Evolutionary conservation across 2,888 invertebrate species (phyloP).

Genomic region (Pseudococcus viburni): DNA sequence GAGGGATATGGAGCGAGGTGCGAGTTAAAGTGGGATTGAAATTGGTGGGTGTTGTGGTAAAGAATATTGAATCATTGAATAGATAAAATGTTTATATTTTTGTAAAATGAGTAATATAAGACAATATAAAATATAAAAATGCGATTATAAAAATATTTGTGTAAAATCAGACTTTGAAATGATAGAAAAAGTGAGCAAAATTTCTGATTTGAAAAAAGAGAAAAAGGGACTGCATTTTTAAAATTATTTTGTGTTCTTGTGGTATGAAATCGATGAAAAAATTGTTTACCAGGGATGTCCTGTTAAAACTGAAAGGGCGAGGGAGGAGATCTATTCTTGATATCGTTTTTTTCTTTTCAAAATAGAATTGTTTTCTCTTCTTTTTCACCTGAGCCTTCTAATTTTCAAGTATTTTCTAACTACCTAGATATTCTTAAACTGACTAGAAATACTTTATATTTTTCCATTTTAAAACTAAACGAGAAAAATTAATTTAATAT

Average conservation of each 20-base stretch:
- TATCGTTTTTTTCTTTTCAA: no score
- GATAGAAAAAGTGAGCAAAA: no score
- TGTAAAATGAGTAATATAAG: not conserved
- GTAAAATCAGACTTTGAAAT: not conserved
- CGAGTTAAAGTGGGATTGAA: not conserved
- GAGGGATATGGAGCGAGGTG: not conserved
- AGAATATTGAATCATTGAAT: not conserved
- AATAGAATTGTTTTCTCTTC: not conserved
- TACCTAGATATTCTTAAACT: not conserved
- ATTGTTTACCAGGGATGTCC: no score
- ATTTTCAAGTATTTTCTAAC: not conserved
- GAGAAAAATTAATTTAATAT: no score
- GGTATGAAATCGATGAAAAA: no score
- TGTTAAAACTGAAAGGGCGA: no score
- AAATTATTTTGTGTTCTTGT: no score
- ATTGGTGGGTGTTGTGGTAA: not conserved
- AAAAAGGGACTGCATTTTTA: no score
- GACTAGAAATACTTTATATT: not conserved
- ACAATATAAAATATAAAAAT: not conserved
- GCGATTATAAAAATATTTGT: not conserved
- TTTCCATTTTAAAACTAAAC: no score
- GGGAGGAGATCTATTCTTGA: no score
- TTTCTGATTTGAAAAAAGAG: no score
- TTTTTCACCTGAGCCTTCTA: not conserved
- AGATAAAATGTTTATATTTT: not conserved